Evolutionary conservation across 2,797 vertebrate species (phyloP), one percentile per base, ranked within the genome.

Genomic region (Pogonophryne albipinna): DNA sequence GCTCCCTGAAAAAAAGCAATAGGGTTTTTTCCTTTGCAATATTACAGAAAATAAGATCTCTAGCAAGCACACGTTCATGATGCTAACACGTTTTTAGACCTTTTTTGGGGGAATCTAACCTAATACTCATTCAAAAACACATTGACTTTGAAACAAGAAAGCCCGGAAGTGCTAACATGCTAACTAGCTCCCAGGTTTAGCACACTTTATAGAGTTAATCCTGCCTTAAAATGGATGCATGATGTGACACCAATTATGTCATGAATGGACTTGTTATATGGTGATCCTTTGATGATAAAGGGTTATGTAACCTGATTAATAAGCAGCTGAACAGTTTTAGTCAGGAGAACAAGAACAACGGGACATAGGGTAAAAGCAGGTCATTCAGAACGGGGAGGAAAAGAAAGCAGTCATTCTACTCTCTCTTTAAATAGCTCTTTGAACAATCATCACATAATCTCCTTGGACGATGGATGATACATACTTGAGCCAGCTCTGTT

Each of bases 251-350:
- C 41, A 45, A 31, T 63, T 34, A 34, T 20, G 60, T 75, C 45
- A 66, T 64, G 5, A 66, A 42, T 23, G 16, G 59, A 34, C 20
- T 47, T 4, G 23, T 66, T 16, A 5, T 57, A 55, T 73, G 58
- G 62, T 10, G 20, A 45, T 50, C 68, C 44, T 62, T 63, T 72
- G 49, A 64, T 68, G 61, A 76, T 41, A 15, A 57, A 6, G 70
- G 49, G 71, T 87, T 85, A 73, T 58, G 50, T 84, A 78, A 87
- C 17, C 19, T 59, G 10, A 61, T n/a, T n/a, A n/a, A n/a, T n/a
- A 27, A 27, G 19, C 45, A 16, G 53, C 45, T 59, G 38, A 52
- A 20, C 17, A 16, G 31, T 46, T 38, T 75, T 45, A 64, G 59
- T 60, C 47, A 13, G 58, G 69, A 57, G n/a, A 27, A 71, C 38